These are phyloP conservation scores for Himalopsyche phryganea DNA, from an alignment of 1,140 invertebrate species.

Conservation along the genomic window DNA sequence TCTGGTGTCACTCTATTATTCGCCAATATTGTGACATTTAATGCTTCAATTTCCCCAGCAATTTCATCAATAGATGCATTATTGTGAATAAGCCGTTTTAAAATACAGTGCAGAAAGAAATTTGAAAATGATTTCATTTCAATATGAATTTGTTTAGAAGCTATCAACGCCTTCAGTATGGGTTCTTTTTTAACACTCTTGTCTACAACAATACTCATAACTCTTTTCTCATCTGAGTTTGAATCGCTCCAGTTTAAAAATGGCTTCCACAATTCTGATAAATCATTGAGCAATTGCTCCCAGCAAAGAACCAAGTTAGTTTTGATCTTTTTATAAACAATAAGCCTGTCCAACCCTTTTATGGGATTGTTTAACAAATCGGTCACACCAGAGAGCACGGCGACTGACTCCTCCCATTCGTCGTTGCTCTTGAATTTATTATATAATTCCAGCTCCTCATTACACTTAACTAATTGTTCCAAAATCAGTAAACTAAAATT, in stretches of 20 bases:
- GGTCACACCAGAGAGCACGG: constrained; percentile 50
- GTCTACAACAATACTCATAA: constrained; percentile 42
- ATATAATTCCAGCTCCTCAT: constrained; percentile 51
- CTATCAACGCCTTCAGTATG: constrained; percentile 50
- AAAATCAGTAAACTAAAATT: constrained; percentile 53
- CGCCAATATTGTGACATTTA: constrained; percentile 47
- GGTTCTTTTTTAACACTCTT: constrained; percentile 40
- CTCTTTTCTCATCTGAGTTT: constrained; percentile 28
- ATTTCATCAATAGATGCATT: constrained; percentile 46
- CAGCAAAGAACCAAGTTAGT: constrained; percentile 40
- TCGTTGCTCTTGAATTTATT: constrained; percentile 48
- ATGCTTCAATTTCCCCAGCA: constrained; percentile 43
- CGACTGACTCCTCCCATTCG: constrained; percentile 48
- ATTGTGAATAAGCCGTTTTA: constrained; percentile 54
- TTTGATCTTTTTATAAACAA: constrained; percentile 51
- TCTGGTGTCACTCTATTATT: constrained; percentile 46
- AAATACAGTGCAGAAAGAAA: constrained; percentile 53
- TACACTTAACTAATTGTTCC: constrained; percentile 50
- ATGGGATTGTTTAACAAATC: constrained; percentile 47
- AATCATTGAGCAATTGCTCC: constrained; percentile 46
- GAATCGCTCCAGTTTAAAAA: constrained; percentile 41
- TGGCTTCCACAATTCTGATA: constrained; percentile 48
- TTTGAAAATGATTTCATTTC: constrained; percentile 51
- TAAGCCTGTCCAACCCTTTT: constrained; percentile 49
- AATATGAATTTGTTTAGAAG: constrained; percentile 46